Evolutionary conservation across 2,797 vertebrate species (phyloP).

Genomic region (Crenuchus spilurus): DNA sequence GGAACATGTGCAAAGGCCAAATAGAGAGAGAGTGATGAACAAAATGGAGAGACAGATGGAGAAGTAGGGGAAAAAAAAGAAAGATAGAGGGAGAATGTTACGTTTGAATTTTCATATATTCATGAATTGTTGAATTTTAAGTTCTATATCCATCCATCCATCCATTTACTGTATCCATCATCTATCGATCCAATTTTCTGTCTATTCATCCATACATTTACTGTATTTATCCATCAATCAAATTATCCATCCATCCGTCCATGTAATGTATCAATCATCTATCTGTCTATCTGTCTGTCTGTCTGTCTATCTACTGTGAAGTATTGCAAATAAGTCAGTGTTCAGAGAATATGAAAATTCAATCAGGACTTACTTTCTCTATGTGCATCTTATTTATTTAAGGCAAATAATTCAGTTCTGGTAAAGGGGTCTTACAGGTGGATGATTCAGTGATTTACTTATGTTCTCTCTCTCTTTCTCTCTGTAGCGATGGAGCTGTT

Average conservation of each 20-base stretch:
- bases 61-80: constrained; percentile 3
- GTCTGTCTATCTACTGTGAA: not conserved
- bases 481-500: constrained; percentile 85
- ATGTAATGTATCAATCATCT: not conserved
- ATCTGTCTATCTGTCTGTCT: too few relatives aligned
- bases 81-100: not conserved
- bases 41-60: not conserved
- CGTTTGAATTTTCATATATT: not conserved
- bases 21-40: not conserved
- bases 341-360: not conserved
- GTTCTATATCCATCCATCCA: too few relatives aligned
- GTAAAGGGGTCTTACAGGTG: not conserved
- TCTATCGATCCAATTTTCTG: too few relatives aligned
- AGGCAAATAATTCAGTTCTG: too few relatives aligned
- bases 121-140: too few relatives aligned
- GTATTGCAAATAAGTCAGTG: not conserved
- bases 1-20: not conserved
- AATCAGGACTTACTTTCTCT: not conserved
- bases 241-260: too few relatives aligned
- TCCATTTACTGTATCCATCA: not conserved
- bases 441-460: constrained; percentile 6
- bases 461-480: constrained; percentile 18
- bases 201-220: not conserved
- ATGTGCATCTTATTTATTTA: not conserved
- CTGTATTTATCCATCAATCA: too few relatives aligned